Evolutionary conservation across 2,888 invertebrate species (phyloP), one percentile per base, ranked within the genome.

Genomic region (Plutella xylostella): DNA sequence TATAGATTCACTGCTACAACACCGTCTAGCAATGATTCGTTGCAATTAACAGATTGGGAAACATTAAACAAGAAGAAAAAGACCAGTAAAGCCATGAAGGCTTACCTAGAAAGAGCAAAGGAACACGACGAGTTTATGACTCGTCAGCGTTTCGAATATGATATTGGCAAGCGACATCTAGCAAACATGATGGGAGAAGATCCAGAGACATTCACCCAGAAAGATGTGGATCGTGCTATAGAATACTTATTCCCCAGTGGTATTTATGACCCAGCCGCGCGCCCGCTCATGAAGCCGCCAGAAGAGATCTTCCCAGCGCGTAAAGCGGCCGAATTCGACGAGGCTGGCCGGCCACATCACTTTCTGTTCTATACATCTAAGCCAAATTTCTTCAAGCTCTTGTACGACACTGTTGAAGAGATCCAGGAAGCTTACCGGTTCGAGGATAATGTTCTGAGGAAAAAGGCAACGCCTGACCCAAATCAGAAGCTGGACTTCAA

Each of bases 101-200:
- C 92, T 0, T 97, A 97, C 70, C 79, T 97, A 49, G 90, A 95
- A 66, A 85, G 94, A 60, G 92, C 96, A 6, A 85, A 85, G 58
- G 89, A 90, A 60, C 91, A 96, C 65, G 92, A 95, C 63, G 87
- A 89, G 50, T 94, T 96, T 63, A 93, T 97, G 88, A 87, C 89
- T 59, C 87, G 88, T 51, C 90, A 96, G 72, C 85, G 86, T 42
- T 71, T 87, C 11, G 94, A 97, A 60, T 99, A 89, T 71, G 90
- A 94, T 68, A 90, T 96, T 60, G 99, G 99, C 14, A 95, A 93
- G 69, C 86, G 97, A 25, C 97, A 99, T 83, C 87, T 99, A 51
- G 98, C 99, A 0, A 98, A 97, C 70, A 99, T 99, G 90, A 99
- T 99, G 98, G 98, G 98, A 0, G 90, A 91, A 71, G 92, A 98